phyloP scores from a whole-genome alignment of 2,888 invertebrate species.

The Oegoconia quadripuncta region DNA sequence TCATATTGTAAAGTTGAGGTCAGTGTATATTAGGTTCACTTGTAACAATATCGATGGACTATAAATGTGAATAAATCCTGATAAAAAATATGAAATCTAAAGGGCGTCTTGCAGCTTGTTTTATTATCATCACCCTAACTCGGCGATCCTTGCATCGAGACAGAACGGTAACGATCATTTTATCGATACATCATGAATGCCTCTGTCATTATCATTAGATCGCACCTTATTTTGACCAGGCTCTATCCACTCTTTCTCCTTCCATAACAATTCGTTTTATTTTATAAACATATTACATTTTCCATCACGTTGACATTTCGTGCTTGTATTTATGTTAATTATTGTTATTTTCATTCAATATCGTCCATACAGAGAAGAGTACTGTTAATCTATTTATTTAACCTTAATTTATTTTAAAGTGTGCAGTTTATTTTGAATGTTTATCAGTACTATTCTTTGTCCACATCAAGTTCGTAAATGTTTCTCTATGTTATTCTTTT shows the following conservation, averaged over 20 bases:
- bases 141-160: constrained; percentile 73
- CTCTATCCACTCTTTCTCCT: constrained; percentile 69
- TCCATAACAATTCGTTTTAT: constrained; percentile 52
- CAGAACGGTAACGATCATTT: constrained; percentile 75
- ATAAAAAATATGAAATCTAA: constrained; percentile 56
- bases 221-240: constrained; percentile 57
- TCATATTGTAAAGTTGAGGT: constrained; percentile 65
- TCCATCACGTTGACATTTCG: constrained; percentile 50
- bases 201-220: constrained; percentile 76
- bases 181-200: constrained; percentile 77
- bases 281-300: constrained; percentile 47
- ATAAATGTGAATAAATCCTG: constrained; percentile 76
- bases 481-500: constrained; percentile 48
- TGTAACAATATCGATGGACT: constrained; percentile 69
- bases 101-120: constrained; percentile 62
- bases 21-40: constrained; percentile 70
- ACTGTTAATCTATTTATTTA: constrained; percentile 31
- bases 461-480: constrained; percentile 31
- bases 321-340: constrained; percentile 57
- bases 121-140: constrained; percentile 58
- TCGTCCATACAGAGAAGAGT: constrained; percentile 50
- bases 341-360: constrained; percentile 46
- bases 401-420: constrained; percentile 1
- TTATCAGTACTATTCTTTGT: constrained; percentile 61
- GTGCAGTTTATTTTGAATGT: too few species aligned